A percentile compares a stretch with the other conserved stretches of the same genome.
These are phyloP conservation scores for Lerema accius DNA, from an alignment of 1,140 invertebrate genomes.

Conservation along the genomic window DNA sequence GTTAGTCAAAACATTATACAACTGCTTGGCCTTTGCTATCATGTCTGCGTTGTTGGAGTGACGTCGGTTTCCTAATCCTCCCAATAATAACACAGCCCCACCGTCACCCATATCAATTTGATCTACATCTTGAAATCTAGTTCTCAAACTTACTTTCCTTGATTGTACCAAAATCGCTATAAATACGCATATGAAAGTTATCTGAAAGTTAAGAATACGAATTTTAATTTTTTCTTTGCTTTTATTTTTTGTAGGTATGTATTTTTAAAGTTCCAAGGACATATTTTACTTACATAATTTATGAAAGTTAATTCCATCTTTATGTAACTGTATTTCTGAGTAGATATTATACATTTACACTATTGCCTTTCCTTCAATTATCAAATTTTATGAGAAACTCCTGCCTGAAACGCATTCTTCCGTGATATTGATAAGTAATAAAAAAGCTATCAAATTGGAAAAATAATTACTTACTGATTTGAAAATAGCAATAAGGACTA, in stretches of 20 bases:
- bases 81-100: background rate
- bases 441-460: background rate
- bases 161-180: slow-evolving; percentile 1
- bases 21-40: background rate
- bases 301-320: too few species aligned
- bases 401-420: background rate
- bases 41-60: background rate
- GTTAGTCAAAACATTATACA: slow-evolving; percentile 1
- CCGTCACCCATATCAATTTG: too few species aligned
- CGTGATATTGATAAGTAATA: background rate
- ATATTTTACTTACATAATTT: too few species aligned
- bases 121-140: too few species aligned
- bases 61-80: background rate
- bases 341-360: too few species aligned
- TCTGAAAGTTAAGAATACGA: background rate
- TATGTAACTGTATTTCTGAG: too few species aligned
- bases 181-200: background rate
- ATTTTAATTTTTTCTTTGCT: background rate
- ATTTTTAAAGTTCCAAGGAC: too few species aligned
- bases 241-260: too few species aligned
- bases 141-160: background rate
- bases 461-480: too few species aligned
- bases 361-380: too few species aligned
- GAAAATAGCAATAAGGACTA: too few species aligned
- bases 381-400: too few species aligned